phyloP scores from a whole-genome alignment of 2,797 vertebrate species.

The Hydrocynus forskahlii region DNA sequence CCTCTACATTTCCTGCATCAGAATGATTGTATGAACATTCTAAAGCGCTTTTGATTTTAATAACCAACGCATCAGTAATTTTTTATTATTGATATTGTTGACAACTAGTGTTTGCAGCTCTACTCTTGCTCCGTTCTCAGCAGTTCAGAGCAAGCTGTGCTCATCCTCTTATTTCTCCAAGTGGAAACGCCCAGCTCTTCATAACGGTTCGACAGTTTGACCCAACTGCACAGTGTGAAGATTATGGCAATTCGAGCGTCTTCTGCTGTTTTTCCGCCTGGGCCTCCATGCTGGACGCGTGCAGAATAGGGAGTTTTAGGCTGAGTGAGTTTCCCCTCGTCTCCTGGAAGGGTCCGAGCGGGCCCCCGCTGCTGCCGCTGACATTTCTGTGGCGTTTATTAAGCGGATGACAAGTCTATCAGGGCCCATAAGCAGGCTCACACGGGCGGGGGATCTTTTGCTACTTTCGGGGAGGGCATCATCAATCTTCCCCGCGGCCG shows the following conservation, averaged over 20 bases:
- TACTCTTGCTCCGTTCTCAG: neutral
- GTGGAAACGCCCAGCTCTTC: neutral
- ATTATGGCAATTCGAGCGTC: neutral
- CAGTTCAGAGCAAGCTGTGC: too few relatives aligned
- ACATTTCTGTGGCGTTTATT: constrained; percentile 91
- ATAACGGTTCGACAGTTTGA: neutral
- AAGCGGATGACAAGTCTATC: constrained; percentile 90
- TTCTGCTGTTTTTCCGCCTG: neutral
- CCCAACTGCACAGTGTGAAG: neutral
- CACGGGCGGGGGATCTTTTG: constrained; percentile 84
- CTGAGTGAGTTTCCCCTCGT: constrained; percentile 47
- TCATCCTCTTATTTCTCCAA: neutral
- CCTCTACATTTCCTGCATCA: too few relatives aligned
- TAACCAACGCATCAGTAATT: too few relatives aligned
- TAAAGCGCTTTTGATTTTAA: too few relatives aligned
- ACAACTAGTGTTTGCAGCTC: too few relatives aligned
- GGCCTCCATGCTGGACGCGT: neutral
- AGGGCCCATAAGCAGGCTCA: constrained; percentile 88
- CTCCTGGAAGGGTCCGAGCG: constrained; percentile 29
- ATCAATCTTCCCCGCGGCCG: constrained; percentile 89
- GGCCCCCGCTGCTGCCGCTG: constrained; percentile 61
- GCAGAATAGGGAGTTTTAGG: neutral
- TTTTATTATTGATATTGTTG: too few relatives aligned
- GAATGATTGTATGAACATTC: too few relatives aligned
- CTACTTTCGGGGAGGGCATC: constrained; percentile 83